Percentiles rank a stretch among this genome's conserved stretches.
Conservation (phyloP, 2,113 vertebrate genomes). For the Chamaea fasciata region DNA sequence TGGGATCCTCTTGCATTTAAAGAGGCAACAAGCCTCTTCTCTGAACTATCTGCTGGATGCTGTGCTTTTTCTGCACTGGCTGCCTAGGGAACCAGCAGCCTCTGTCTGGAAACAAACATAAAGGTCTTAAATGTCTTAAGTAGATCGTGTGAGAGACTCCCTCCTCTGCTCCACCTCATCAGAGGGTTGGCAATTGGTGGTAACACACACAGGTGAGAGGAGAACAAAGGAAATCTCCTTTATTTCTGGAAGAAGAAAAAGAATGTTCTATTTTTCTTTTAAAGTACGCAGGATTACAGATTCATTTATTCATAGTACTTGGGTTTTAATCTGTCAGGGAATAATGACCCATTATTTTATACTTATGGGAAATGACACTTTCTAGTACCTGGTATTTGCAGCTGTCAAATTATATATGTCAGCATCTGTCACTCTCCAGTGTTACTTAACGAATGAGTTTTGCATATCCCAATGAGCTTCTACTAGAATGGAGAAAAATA, state of each 20-base stretch:
- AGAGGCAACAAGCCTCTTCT: background rate
- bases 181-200: background rate
- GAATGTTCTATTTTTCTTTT: conserved; percentile 35
- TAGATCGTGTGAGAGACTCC: background rate
- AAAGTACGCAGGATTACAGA: conserved; percentile 22
- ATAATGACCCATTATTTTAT: conserved; percentile 65
- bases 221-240: conserved; percentile 54
- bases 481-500: conserved; percentile 17
- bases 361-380: conserved; percentile 63
- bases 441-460: conserved; percentile 20
- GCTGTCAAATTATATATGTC: conserved; percentile 59
- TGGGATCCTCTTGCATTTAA: background rate
- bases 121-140: background rate
- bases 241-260: conserved; percentile 45
- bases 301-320: conserved; percentile 58
- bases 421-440: conserved; percentile 40
- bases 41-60: background rate
- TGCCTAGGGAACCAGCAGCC: background rate
- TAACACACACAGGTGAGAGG: background rate
- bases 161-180: background rate
- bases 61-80: background rate
- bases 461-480: conserved; percentile 33
- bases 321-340: conserved; percentile 58
- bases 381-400: conserved; percentile 50
- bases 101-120: background rate